Conservation (phyloP, 2,888 invertebrate genomes). For the Furcula furcula region DNA sequence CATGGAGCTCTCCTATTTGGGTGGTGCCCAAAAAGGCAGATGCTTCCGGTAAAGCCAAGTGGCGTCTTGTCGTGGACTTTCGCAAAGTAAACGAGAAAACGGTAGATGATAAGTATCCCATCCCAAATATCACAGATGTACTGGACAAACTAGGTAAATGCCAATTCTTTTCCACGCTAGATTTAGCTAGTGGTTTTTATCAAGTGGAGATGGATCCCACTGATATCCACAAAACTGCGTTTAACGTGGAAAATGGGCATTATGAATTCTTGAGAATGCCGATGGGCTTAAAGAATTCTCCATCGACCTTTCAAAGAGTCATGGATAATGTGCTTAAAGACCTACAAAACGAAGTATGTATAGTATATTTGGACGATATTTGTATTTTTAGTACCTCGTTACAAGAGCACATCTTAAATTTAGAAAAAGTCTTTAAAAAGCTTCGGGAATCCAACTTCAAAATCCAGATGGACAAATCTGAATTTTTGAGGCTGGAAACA, state of each 20-base stretch:
- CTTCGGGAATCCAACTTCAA: constrained; percentile 19
- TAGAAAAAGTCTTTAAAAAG: constrained; percentile 3
- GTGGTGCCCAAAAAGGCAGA: constrained; percentile 2
- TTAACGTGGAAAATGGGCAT: background rate
- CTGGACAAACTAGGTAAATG: background rate
- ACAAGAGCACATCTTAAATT: constrained; percentile 2
- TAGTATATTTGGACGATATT: constrained; percentile 1
- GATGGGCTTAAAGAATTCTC: constrained; percentile 5
- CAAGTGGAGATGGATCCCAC: background rate
- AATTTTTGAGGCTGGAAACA: constrained; percentile 26
- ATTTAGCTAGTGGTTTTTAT: background rate
- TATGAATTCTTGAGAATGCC: constrained; percentile 2
- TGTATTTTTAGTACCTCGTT: constrained; percentile 1
- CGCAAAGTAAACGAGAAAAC: constrained; percentile 2
- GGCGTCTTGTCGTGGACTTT: constrained; percentile 1
- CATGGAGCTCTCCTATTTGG: constrained; percentile 1
- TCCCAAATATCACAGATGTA: too few species aligned
- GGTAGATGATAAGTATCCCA: constrained; percentile 4
- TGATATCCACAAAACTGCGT: background rate
- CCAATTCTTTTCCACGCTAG: background rate
- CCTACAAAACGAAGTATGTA: background rate
- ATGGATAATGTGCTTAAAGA: constrained; percentile 6
- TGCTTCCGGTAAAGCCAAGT: background rate
- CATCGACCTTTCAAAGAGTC: constrained; percentile 4
- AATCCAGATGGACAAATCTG: constrained; percentile 30